Evolutionary conservation across 2,888 invertebrate species (phyloP).

Genomic region (Ectropis crepuscularia): DNA sequence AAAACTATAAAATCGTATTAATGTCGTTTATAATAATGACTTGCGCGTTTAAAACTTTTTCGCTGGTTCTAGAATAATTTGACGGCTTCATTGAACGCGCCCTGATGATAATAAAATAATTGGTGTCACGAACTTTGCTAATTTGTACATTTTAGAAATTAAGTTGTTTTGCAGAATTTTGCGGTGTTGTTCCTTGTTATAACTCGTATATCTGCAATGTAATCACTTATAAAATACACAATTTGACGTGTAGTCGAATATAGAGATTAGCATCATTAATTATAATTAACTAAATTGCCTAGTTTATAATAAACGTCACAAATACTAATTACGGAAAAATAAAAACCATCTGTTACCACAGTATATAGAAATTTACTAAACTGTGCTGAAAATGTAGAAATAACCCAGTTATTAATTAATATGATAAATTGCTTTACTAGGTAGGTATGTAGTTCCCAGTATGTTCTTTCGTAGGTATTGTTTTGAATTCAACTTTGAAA

Average conservation of each 20-base stretch:
- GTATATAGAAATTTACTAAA: no score
- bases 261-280: no score
- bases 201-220: no score
- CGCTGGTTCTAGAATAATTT: conserved; percentile 40
- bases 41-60: conserved; percentile 17
- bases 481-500: conserved; percentile 38
- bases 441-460: not conserved
- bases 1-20: conserved; percentile 16
- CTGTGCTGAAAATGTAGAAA: no score
- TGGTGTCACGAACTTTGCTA: conserved; percentile 35
- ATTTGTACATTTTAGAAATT: not conserved
- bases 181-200: no score
- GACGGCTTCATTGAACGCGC: conserved; percentile 38
- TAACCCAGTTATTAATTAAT: no score
- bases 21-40: conserved; percentile 21
- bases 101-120: conserved; percentile 44
- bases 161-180: not conserved
- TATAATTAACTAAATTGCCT: no score
- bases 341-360: no score
- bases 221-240: not conserved
- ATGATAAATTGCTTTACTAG: not conserved
- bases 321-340: no score
- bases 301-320: no score
- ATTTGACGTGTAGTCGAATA: not conserved
- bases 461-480: conserved; percentile 1